These are phyloP conservation scores for Spilosoma lubricipeda DNA, from an alignment of 2,888 invertebrate genomes.

Conservation along the genomic window DNA sequence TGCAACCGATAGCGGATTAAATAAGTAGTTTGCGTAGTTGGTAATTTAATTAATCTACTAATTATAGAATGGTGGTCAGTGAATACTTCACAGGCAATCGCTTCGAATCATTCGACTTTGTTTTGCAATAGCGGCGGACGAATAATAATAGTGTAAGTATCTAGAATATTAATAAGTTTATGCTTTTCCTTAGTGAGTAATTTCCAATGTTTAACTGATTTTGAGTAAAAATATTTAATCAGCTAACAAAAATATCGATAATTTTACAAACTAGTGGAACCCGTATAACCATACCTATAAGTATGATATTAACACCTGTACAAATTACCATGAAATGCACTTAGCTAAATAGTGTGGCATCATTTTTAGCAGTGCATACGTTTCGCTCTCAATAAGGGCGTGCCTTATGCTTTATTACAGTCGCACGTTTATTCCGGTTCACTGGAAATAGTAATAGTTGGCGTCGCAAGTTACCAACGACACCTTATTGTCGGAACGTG, in stretches of 20 bases:
- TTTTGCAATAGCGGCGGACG: not conserved
- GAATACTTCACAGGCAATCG: not conserved
- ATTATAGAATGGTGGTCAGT: not conserved
- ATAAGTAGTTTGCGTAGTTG: not conserved
- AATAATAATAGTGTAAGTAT: not conserved
- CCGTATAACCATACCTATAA: constrained; percentile 25
- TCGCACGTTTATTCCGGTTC: constrained; percentile 73
- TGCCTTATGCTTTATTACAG: constrained; percentile 56
- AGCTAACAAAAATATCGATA: not conserved
- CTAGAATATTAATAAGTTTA: not conserved
- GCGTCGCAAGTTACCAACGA: constrained; percentile 53
- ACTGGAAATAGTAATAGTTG: constrained; percentile 71
- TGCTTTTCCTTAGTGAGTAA: not conserved
- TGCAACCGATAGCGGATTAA: constrained; percentile 29
- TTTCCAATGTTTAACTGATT: not conserved
- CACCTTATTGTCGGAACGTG: constrained; percentile 68
- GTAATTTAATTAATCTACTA: not conserved
- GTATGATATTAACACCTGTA: constrained; percentile 13
- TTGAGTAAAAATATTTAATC: not conserved
- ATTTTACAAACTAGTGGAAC: not conserved
- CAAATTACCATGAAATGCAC: constrained; percentile 30
- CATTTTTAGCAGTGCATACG: constrained; percentile 23
- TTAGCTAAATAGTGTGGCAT: constrained; percentile 37
- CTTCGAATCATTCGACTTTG: not conserved
- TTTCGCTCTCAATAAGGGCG: constrained; percentile 46